A percentile compares a stretch with the other conserved stretches of the same genome.
phyloP scores from a whole-genome alignment of 2,797 vertebrate species.

The Dermochelys coriacea region DNA sequence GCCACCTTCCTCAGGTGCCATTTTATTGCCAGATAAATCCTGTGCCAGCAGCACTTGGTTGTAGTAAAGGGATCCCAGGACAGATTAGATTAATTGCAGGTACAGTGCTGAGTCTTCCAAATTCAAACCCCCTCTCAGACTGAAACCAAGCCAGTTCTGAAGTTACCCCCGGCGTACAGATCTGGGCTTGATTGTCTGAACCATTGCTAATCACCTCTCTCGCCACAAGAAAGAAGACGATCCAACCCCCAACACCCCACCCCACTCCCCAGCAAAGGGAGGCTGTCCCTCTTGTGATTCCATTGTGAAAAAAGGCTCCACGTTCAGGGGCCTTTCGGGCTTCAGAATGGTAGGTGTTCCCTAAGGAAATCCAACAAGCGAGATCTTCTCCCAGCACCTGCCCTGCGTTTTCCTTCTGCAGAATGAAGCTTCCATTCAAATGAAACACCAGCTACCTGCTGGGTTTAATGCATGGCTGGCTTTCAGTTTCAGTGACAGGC shows the following conservation, averaged over 20 bases:
- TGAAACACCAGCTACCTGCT: neutral
- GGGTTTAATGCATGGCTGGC: neutral
- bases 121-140: neutral
- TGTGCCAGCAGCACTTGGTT: constrained; percentile 3
- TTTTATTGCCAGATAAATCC: neutral
- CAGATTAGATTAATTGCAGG: constrained; percentile 14
- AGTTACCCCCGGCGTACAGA: no score
- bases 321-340: neutral
- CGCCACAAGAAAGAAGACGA: no score
- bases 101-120: constrained; percentile 4
- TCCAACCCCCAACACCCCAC: no score
- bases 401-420: neutral
- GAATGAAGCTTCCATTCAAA: neutral
- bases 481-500: neutral
- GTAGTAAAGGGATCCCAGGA: neutral
- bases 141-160: no score
- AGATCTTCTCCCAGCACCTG: neutral
- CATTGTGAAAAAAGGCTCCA: accelerated
- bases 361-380: neutral
- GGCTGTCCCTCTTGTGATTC: neutral
- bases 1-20: neutral
- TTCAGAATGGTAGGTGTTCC: neutral
- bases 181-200: no score
- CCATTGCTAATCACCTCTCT: no score
- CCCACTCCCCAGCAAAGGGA: neutral